Evolutionary conservation across 2,888 invertebrate genomes (phyloP), one percentile per base, ranked within the genome.

Genomic region (Thysanoteuthis rhombus): DNA sequence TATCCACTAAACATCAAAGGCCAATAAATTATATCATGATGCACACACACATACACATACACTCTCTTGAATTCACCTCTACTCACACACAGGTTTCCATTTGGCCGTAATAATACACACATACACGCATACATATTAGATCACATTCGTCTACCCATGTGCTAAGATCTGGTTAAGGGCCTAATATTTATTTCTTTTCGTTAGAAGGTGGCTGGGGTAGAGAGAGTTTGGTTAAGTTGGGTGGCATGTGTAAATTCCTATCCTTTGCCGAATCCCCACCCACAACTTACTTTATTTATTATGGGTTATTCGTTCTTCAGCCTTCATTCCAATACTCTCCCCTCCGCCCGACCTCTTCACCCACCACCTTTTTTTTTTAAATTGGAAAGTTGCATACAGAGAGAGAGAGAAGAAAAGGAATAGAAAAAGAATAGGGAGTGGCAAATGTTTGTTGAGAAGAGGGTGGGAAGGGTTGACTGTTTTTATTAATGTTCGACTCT

Each of bases 201-300:
- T 36, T 16, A 4, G n/a, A n/a, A 1, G 12, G 19, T 16, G n/a
- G n/a, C 8, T n/a, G 16, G 12, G n/a, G 75, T 75, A n/a, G 75
- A 36, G 75, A n/a, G 75, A n/a, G n/a, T 0, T n/a, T 52, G 52
- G 52, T 28, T 52, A 25, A 52, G 52, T 52, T 52, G 52, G 75
- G 75, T 75, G 75, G 75, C 75, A 75, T n/a, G n/a, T 75, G 75
- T n/a, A 75, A 75, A 75, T 75, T 75, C 75, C 75, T 75, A 75
- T n/a, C 75, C 75, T 75, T n/a, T 75, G 32, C 32, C 8, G 12
- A 32, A 32, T 32, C 75, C 32, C 32, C 52, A 52, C 52, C 52
- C 52, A 52, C 22, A 22, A 25, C 22, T 25, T 52, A 52, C 52
- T 52, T n/a, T 75, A 75, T 75, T 75, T 75, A 75, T 75, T 75